Percentiles rank a stretch among this genome's conserved stretches.
phyloP scores from a whole-genome alignment of 37 sponge, comb jelly and placozoan species.

The Geodia barretti region DNA sequence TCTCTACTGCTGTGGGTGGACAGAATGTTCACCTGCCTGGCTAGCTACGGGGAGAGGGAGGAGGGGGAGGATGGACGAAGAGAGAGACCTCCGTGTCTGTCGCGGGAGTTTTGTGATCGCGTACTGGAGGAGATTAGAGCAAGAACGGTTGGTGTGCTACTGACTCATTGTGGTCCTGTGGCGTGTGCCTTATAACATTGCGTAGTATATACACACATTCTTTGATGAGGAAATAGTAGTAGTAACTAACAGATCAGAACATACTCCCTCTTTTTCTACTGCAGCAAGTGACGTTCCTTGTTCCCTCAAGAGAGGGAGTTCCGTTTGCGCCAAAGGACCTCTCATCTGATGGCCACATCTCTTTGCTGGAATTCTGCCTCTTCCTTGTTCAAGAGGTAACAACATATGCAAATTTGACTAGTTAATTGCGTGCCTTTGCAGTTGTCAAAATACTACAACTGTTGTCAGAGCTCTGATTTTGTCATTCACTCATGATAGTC shows the following conservation, averaged over 20 bases:
- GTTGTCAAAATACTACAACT: too few species aligned
- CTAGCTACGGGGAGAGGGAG: neutral
- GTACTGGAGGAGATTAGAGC: slow-evolving; percentile 35
- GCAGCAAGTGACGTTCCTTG: neutral
- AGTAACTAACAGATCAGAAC: neutral
- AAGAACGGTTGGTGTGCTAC: slow-evolving; percentile 44
- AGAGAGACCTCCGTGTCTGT: slow-evolving; percentile 15
- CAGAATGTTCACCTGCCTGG: slow-evolving; percentile 18
- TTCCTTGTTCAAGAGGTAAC: slow-evolving; percentile 33
- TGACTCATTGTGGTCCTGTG: too few species aligned
- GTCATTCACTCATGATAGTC: neutral
- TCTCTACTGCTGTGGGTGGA: slow-evolving; percentile 62
- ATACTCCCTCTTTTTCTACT: neutral
- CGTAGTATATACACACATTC: too few species aligned
- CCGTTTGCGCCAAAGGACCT: slow-evolving; percentile 21
- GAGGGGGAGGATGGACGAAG: neutral
- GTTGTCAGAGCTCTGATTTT: neutral
- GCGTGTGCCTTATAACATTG: too few species aligned
- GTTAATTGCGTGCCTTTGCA: neutral
- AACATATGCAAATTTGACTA: neutral
- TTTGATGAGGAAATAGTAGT: too few species aligned
- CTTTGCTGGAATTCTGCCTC: slow-evolving; percentile 26
- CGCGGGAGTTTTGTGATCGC: slow-evolving; percentile 22
- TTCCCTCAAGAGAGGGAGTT: neutral
- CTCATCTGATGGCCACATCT: slow-evolving; percentile 24